These are phyloP conservation scores for Phaonia tiefii DNA, from an alignment of 2,888 invertebrate species.

Conservation along the genomic window DNA sequence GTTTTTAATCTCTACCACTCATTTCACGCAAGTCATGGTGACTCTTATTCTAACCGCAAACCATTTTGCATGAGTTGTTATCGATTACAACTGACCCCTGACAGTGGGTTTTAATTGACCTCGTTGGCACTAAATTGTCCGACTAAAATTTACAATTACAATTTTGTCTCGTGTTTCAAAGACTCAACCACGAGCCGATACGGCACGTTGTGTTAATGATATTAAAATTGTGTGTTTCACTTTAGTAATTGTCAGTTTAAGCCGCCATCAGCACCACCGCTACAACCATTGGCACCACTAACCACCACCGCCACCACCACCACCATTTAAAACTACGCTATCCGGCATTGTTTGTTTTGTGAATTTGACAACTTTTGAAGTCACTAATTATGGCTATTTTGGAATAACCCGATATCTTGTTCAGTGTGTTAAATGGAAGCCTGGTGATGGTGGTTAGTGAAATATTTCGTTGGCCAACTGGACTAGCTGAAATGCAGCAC, in stretches of 20 bases:
- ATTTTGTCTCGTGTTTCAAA: constrained; percentile 31
- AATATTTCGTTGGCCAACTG: constrained; percentile 8
- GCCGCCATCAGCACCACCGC: neutral
- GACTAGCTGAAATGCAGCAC: no score
- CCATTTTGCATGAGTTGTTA: no score
- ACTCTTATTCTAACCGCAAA: no score
- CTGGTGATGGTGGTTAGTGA: neutral
- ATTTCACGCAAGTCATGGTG: no score
- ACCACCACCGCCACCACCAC: neutral
- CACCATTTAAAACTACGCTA: neutral
- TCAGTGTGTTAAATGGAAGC: neutral
- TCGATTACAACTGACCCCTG: no score
- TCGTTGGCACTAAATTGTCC: constrained; percentile 57
- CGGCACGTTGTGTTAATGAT: neutral
- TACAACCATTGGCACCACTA: neutral
- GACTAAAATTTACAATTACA: constrained; percentile 44
- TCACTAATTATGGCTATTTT: no score
- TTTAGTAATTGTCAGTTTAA: neutral
- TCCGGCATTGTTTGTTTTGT: constrained; percentile 26
- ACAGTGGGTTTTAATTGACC: constrained; percentile 42
- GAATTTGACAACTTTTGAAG: neutral
- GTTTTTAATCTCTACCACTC: no score
- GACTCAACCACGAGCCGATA: neutral
- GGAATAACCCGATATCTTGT: neutral
- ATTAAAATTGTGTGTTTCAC: no score